These are phyloP conservation scores for Butorides virescens DNA, from an alignment of 2,113 vertebrate genomes.

Conservation along the genomic window DNA sequence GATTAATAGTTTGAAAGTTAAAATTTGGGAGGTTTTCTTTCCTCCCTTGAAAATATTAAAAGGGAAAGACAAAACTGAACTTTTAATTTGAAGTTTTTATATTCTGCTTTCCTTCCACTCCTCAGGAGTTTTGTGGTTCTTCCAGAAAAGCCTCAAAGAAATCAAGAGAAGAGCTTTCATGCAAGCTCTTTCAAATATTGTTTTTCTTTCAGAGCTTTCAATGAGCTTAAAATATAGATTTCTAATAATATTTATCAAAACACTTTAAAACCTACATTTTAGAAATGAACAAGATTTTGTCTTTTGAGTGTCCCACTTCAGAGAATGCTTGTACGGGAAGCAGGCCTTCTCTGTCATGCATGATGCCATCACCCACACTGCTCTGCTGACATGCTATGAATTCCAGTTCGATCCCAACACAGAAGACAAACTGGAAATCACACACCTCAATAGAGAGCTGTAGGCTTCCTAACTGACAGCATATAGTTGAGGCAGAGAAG, in stretches of 20 bases:
- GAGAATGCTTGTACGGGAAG: neutral
- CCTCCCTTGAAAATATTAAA: neutral
- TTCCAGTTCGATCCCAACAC: constrained; percentile 1
- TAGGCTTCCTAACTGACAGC: constrained; percentile 16
- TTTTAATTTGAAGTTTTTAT: neutral
- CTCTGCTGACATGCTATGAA: neutral
- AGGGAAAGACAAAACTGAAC: neutral
- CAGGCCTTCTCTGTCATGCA: neutral
- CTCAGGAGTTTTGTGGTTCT: neutral
- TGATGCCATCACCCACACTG: neutral
- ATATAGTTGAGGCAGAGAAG: neutral
- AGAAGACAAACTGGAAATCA: constrained; percentile 40
- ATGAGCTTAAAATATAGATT: neutral
- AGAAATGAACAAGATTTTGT: neutral
- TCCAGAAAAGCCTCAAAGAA: neutral
- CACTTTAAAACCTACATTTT: neutral
- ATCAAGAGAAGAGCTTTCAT: neutral
- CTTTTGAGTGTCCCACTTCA: neutral
- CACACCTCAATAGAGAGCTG: neutral
- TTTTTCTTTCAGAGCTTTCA: neutral
- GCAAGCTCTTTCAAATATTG: neutral
- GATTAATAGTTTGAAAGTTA: neutral
- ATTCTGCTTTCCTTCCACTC: neutral
- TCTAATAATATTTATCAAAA: neutral
- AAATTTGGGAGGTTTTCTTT: neutral